Conservation (phyloP, 2,797 vertebrate species). For the Petrocephalus schoutedeni region DNA sequence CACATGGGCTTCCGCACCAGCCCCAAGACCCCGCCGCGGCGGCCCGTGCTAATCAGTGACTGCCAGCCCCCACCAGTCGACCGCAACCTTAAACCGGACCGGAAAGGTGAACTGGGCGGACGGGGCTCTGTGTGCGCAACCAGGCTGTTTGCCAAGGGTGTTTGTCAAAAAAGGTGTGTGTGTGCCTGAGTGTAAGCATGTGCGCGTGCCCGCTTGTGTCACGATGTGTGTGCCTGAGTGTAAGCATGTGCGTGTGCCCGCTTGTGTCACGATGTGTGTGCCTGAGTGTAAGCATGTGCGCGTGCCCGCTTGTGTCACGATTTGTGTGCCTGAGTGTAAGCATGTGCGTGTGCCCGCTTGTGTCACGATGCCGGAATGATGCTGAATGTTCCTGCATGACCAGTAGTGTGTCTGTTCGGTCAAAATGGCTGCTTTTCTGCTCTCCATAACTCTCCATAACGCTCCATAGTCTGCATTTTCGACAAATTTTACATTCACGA, state of each 20-base stretch:
- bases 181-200: not conserved
- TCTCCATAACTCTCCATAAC: not conserved
- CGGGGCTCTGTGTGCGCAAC: conserved; percentile 7
- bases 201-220: not conserved
- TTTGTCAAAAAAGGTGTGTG: not conserved
- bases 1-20: conserved; percentile 98
- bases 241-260: not conserved
- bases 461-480: not conserved
- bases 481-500: not conserved
- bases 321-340: not conserved
- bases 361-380: not conserved
- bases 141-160: not conserved
- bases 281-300: not conserved
- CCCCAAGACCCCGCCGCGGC: conserved; percentile 90
- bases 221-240: not conserved
- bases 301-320: not conserved
- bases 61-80: conserved; percentile 94
- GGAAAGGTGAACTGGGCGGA: conserved; percentile 80
- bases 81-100: conserved; percentile 95
- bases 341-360: not conserved
- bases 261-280: not conserved
- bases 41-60: conserved; percentile 76
- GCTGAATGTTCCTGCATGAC: not conserved
- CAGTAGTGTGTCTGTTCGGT: not conserved
- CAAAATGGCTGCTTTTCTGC: not conserved